Evolutionary conservation across 2,797 vertebrate genomes (phyloP), one percentile per base, ranked within the genome.

Genomic region (Nothura maculosa): DNA sequence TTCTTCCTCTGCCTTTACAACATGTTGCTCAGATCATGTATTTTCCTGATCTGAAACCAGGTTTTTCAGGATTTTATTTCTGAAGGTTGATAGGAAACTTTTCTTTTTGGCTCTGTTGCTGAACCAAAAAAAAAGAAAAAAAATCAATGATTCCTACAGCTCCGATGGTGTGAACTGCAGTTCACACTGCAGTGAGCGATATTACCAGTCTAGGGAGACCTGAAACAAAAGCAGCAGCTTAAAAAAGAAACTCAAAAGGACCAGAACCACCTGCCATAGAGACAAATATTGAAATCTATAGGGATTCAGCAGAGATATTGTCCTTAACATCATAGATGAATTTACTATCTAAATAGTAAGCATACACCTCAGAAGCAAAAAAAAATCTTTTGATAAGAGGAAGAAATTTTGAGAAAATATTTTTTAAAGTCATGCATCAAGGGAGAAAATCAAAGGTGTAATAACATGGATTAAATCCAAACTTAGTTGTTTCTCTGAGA

Each of bases 31-130:
- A 89, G 68, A 69, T 28, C 1, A 8, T 52, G 21, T 58, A 34
- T 85, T 92, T 94, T 78, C 30, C 61, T 81, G 62, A 43, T 73
- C 34, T 75, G 72, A 89, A 94, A 83, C 67, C 62, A 67, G 27
- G 7, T 80, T 93, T 87, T 90, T 82, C 52, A 80, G 68, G 42
- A 74, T 34, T 87, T 28, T 19, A 11, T 87, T 91, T 91, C 3
- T 15, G 69, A 89, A 91, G 7, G 7, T 28, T 81, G 54, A 75
- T 28, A 87, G 25, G 67, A 83, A 69, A 42, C 0, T 25, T 47
- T 73, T 52, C 58, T 25, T 21, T 1, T 27, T 17, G 1, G 36
- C 92, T 90, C 64, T 79, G 68, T 55, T 77, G 21, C 77, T 63
- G 78, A 94, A 70, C 12, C 7, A 73, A 80, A 93, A 76, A 57